Evolutionary conservation across 2,888 invertebrate species (phyloP), one percentile per base, ranked within the genome.

Genomic region (Oligia fasciuncula): DNA sequence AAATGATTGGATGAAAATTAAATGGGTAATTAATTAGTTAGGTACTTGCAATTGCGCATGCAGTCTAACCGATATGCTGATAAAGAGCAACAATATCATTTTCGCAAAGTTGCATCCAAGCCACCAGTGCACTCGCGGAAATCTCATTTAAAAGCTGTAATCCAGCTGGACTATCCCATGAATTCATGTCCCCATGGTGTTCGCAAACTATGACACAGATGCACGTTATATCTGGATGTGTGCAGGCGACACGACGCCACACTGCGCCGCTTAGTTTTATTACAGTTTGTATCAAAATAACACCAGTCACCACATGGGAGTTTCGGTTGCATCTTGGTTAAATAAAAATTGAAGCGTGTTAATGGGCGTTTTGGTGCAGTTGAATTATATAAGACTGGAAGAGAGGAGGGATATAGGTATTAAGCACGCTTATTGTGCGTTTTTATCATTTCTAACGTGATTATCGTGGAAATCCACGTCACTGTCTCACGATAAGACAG

Each of bases 131-230:
- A 57, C 6, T 57, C 57, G 23, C 57, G 23, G 57, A 57, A 23
- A 57, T 57, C 9, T 0, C 2, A 54, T 54, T 8, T 9, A 57
- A 57, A 54, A 57, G 23, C 23, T 23, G 8, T 1, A 57, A 0
- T 57, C 9, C 3, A 57, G 4, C 11, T 23, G 23, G 57, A 57
- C 2, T 54, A 57, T 85, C 78, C 82, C 76, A 14, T 14, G 9
- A 60, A 77, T 57, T 13, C 19, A 4, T 6, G 5, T 11, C 2
- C 9, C 4, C 35, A 81, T 86, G 86, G 89, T 78, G 62, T 72
- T 29, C n/a, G 35, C 14, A 82, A 68, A 8, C 68, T 73, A 77
- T 88, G 88, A 85, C 88, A 88, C 84, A 87, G 76, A 89, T 87
- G 82, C 80, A 83, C 66, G 79, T 69, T 88, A 85, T 84, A 84